phyloP scores from a whole-genome alignment of 2,113 vertebrate genomes.

The Scomber scombrus region DNA sequence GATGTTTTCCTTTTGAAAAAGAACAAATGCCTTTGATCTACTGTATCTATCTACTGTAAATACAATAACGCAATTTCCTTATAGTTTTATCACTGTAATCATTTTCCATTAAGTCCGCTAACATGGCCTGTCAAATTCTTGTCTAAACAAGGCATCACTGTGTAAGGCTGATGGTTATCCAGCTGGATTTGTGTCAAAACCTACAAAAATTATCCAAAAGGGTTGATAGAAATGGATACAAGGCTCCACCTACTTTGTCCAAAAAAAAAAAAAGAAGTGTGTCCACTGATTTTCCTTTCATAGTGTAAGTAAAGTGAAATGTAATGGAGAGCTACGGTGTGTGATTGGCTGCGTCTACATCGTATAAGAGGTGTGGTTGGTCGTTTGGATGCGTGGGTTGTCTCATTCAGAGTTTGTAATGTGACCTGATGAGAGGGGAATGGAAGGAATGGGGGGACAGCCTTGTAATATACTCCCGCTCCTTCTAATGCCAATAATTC shows the following conservation, averaged over 20 bases:
- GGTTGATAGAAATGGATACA: constrained; percentile 28
- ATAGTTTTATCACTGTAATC: constrained; percentile 39
- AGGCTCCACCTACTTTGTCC: constrained; percentile 11
- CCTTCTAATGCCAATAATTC: constrained; percentile 19
- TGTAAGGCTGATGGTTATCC: constrained; percentile 64
- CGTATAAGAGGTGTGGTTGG: constrained; percentile 30
- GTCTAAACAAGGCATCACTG: constrained; percentile 49
- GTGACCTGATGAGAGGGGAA: constrained; percentile 27
- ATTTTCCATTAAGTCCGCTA: constrained; percentile 42
- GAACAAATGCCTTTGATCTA: constrained; percentile 12
- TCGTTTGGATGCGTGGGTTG: constrained; percentile 8
- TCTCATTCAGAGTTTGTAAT: constrained; percentile 39
- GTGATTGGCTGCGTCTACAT: background rate
- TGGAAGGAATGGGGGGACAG: background rate
- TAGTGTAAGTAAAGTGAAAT: constrained; percentile 20
- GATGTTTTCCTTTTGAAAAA: background rate
- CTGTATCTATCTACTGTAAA: background rate
- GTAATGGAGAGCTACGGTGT: background rate
- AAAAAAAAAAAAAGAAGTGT: background rate
- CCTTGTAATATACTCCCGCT: constrained; percentile 20
- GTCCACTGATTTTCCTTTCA: background rate
- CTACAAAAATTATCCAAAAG: constrained; percentile 25
- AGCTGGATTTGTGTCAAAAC: constrained; percentile 66
- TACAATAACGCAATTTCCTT: constrained; percentile 9
- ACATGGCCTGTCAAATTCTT: constrained; percentile 58